These are phyloP conservation scores for Eupithecia centaureata DNA, from an alignment of 2,888 invertebrate genomes.

Conservation along the genomic window DNA sequence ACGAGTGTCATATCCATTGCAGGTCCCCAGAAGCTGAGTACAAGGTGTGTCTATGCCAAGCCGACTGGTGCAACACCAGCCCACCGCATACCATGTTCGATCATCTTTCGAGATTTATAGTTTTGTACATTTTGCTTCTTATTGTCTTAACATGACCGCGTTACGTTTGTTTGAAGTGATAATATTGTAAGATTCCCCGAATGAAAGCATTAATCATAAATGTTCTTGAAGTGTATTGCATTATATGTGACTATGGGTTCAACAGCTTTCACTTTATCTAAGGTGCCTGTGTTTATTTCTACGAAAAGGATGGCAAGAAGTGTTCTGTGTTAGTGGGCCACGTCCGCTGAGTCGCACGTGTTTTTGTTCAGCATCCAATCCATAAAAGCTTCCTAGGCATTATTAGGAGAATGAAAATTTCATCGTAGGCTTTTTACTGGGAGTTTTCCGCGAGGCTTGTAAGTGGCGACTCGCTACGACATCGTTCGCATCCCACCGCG, in stretches of 20 bases:
- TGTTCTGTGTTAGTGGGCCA: conserved; percentile 80
- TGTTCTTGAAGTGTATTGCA: conserved; percentile 66
- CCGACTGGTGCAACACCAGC: conserved; percentile 72
- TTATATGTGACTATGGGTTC: conserved; percentile 77
- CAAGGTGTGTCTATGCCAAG: conserved; percentile 71
- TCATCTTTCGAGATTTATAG: conserved; percentile 26
- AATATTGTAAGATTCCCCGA: conserved; percentile 22
- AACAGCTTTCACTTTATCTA: conserved; percentile 81
- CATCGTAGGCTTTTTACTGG: not conserved
- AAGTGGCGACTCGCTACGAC: not conserved
- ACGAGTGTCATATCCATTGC: conserved; percentile 45
- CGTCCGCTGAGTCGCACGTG: conserved; percentile 70
- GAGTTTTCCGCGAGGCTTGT: not conserved
- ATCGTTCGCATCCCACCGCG: not conserved
- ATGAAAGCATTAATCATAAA: conserved; percentile 35
- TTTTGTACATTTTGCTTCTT: conserved; percentile 24
- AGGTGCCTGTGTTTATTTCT: conserved; percentile 78
- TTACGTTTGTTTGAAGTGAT: conserved; percentile 18
- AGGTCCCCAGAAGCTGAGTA: conserved; percentile 71
- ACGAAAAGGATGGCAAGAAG: conserved; percentile 82
- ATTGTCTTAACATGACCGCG: conserved; percentile 28
- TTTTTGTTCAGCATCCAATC: conserved; percentile 68
- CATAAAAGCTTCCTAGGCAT: conserved; percentile 53
- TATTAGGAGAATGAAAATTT: conserved; percentile 5
- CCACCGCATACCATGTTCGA: conserved; percentile 30